Evolutionary conservation across 2,797 vertebrate species (phyloP), one percentile per base, ranked within the genome.

Genomic region (Acestrorhynchus altus): DNA sequence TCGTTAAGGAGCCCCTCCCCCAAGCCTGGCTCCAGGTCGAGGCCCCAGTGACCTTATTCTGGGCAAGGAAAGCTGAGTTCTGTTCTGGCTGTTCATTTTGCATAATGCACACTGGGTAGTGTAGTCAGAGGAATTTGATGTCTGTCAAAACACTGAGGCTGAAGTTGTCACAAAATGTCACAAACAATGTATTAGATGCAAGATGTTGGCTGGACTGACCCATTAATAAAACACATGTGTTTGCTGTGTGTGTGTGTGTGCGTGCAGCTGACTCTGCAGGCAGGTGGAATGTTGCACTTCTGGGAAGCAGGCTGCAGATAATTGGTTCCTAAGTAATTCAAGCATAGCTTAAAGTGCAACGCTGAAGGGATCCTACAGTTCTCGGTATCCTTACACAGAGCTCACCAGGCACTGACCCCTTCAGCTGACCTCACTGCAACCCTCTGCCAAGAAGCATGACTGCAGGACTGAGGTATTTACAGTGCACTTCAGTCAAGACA

Each of bases 231-330:
- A 2, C 6, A 35, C 6, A 6, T 35, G 40, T 9, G 76, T 42
- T 76, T 81, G 44, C 35, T 42, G 7, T 42, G 24, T 18, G 26
- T 54, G 44, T 80, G 61, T 79, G 65, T 57, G 60, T 31, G 24
- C 44, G 46, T 65, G 47, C 57, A 22, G 71, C 67, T 68, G 66
- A 57, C 40, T 59, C 24, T 77, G 59, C 68, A 78, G 85, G 85
- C 24, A 85, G 90, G 86, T 81, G 88, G 84, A 85, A 82, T 83
- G 81, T 35, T 52, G 78, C 57, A 68, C 85, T 92, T 92, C 92
- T 92, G 90, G 92, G 90, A 94, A 94, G 90, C 80, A 76, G 88
- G 86, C 87, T 91, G 87, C 83, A 85, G 84, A 86, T 90, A 91
- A 92, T 89, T 28, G 56, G 56, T 13, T 90, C 80, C 86, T 86